Conservation (phyloP, 2,797 vertebrate species). For the Aplochiton taeniatus region DNA sequence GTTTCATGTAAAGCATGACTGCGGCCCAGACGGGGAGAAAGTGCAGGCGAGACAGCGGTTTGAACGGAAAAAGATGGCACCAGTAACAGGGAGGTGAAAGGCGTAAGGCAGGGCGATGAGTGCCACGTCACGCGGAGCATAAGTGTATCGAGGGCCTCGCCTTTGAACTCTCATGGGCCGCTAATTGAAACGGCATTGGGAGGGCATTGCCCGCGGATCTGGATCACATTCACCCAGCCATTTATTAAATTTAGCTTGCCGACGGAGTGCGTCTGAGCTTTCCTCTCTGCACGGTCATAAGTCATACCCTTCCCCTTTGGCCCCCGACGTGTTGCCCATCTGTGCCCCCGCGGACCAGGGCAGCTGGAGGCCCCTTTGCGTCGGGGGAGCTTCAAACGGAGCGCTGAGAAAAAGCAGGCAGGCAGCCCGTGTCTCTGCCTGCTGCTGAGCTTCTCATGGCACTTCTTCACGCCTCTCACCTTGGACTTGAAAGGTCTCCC, state of each 20-base stretch:
- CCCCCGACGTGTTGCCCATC: slow-evolving; percentile 75
- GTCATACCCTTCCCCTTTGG: slow-evolving; percentile 73
- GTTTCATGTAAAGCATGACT: slow-evolving; percentile 73
- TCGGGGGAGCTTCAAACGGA: slow-evolving; percentile 50
- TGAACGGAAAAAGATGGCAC: slow-evolving; percentile 63
- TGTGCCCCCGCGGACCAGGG: slow-evolving; percentile 55
- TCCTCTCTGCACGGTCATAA: slow-evolving; percentile 72
- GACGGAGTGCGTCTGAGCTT: slow-evolving; percentile 43
- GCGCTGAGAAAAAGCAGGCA: slow-evolving; percentile 68
- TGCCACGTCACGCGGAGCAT: slow-evolving; percentile 64
- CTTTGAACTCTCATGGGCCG: slow-evolving; percentile 73
- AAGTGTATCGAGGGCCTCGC: slow-evolving; percentile 62
- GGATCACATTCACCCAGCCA: slow-evolving; percentile 69
- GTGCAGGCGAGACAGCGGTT: slow-evolving; percentile 11
- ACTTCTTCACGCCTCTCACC: slow-evolving; percentile 76
- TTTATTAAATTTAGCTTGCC: slow-evolving; percentile 75
- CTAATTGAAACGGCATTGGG: slow-evolving; percentile 82
- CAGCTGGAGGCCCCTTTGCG: slow-evolving; percentile 34
- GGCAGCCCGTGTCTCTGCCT: slow-evolving; percentile 25
- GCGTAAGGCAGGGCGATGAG: slow-evolving; percentile 66
- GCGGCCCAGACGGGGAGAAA: slow-evolving; percentile 16
- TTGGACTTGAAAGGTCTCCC: slow-evolving; percentile 72
- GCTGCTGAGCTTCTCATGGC: slow-evolving; percentile 63
- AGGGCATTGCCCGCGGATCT: slow-evolving; percentile 67
- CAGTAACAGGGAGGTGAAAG: slow-evolving; percentile 58